Conservation (phyloP, 2,888 invertebrate species). For the Azorinus chamasolen region DNA sequence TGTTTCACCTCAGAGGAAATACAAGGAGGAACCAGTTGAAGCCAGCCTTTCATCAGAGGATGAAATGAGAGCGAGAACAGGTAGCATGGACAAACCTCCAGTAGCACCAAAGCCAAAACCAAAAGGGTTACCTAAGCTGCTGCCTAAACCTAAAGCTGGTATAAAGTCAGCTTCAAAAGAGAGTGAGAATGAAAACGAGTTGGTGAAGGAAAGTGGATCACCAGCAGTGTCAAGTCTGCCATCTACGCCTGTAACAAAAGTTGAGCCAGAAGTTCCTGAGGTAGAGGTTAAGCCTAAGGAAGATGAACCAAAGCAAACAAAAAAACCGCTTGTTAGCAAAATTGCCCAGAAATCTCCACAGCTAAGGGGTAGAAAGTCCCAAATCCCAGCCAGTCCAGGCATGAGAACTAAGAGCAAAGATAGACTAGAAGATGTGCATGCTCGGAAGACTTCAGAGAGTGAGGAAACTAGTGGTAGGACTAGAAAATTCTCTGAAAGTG, state of each 20-base stretch:
- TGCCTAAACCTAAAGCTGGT: slow-evolving; percentile 41
- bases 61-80: slow-evolving; percentile 43
- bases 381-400: slow-evolving; percentile 57
- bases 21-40: too few relatives aligned
- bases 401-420: slow-evolving; percentile 35
- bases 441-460: slow-evolving; percentile 1
- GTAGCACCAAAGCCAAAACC: slow-evolving; percentile 67
- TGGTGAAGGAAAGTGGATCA: neutral
- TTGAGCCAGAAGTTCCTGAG: slow-evolving; percentile 41
- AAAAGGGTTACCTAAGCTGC: slow-evolving; percentile 52
- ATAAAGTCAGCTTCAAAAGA: slow-evolving; percentile 7
- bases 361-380: slow-evolving; percentile 42
- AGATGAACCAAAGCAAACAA: slow-evolving; percentile 30
- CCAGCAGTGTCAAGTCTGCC: neutral
- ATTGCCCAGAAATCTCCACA: slow-evolving; percentile 56
- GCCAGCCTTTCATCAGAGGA: neutral
- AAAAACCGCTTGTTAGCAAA: slow-evolving; percentile 44
- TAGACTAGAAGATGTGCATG: too few relatives aligned
- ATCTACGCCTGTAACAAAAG: neutral
- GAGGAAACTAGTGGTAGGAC: slow-evolving; percentile 15
- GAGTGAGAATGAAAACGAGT: neutral
- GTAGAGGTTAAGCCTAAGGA: slow-evolving; percentile 19
- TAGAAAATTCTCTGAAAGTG: slow-evolving; percentile 43
- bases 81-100: slow-evolving; percentile 51
- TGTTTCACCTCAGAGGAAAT: too few relatives aligned